Conservation (phyloP, 2,888 invertebrate species). For the Pseudanteris insignis region DNA sequence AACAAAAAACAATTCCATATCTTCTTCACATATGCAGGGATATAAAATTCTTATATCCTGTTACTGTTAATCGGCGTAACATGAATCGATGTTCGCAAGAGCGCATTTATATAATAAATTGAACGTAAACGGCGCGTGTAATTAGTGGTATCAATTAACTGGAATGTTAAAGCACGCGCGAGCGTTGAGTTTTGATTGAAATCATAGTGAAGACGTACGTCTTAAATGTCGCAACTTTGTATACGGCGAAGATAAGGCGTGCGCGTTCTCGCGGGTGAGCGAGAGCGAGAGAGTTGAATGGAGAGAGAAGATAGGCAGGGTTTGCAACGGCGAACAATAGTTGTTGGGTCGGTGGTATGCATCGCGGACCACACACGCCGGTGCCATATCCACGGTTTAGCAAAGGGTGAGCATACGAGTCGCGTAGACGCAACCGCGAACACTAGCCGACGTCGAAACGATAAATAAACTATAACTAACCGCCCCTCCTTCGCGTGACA, state of each 20-base stretch:
- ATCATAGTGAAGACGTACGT: too few species aligned
- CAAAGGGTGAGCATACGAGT: conserved; percentile 58
- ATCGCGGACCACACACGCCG: conserved; percentile 65
- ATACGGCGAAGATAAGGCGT: conserved; percentile 8
- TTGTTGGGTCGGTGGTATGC: conserved; percentile 56
- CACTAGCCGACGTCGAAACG: conserved; percentile 63
- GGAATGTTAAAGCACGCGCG: too few species aligned
- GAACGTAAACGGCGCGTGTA: too few species aligned
- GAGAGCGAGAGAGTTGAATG: conserved; percentile 5
- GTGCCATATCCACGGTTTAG: conserved; percentile 60
- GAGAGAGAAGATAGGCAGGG: conserved; percentile 17
- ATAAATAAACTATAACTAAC: conserved; percentile 66
- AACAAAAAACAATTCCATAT: too few species aligned
- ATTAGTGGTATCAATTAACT: too few species aligned
- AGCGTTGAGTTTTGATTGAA: too few species aligned
- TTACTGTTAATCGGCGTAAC: too few species aligned
- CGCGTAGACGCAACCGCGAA: conserved; percentile 59
- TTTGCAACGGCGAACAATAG: conserved; percentile 54
- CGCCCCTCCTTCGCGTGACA: conserved; percentile 63
- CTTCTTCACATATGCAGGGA: too few species aligned
- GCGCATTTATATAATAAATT: too few species aligned
- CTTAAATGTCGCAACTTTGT: too few species aligned
- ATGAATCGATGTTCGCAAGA: neutral
- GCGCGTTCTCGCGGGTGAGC: too few species aligned
- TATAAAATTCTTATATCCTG: too few species aligned